Evolutionary conservation across 2,888 invertebrate genomes (phyloP), one percentile per base, ranked within the genome.

Genomic region (Phlogophora meticulosa): DNA sequence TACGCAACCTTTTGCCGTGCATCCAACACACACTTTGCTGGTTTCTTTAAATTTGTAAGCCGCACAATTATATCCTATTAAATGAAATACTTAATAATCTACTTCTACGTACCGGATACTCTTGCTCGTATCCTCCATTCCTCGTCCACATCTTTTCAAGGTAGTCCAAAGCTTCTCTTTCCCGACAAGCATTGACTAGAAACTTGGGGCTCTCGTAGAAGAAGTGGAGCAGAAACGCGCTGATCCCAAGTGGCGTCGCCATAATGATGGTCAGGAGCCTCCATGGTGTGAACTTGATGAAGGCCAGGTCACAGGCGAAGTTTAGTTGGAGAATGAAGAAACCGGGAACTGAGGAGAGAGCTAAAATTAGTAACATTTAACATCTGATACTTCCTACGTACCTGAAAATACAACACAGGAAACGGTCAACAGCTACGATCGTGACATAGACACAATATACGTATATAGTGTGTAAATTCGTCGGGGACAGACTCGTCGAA

Each of bases 161-260:
- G 13, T 97, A 92, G 13, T 91, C 76, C 22, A 97, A 78, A 0
- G 97, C 97, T 74, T 96, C 94, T 2, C 94, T 91, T 65, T 96
- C 96, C 22, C 92, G 91, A 5, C 97, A 96, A 69, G 94, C 94
- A 34, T 96, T 96, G 88, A 97, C 95, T 4, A 97, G 88, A 85
- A 97, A 97, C 87, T 97, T 97, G 0, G 97, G 97, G 85, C 97
- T 97, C 87, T 98, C 97, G 10, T 97, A 96, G 70, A 96, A 94
- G 53, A 96, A 92, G 43, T 94, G 91, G 11, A 96, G 86, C 0
- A 95, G 86, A 15, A 96, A 60, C 0, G 96, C 96, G 38, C 96
- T 96, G 0, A 96, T 76, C 0, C 97, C 85, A 48, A 96, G 95
- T 0, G 97, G 97, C 15, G 97, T 32, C 15, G 96, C 90, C 59